phyloP scores from a whole-genome alignment of 2,888 invertebrate species.

The Tinea pellionella region DNA sequence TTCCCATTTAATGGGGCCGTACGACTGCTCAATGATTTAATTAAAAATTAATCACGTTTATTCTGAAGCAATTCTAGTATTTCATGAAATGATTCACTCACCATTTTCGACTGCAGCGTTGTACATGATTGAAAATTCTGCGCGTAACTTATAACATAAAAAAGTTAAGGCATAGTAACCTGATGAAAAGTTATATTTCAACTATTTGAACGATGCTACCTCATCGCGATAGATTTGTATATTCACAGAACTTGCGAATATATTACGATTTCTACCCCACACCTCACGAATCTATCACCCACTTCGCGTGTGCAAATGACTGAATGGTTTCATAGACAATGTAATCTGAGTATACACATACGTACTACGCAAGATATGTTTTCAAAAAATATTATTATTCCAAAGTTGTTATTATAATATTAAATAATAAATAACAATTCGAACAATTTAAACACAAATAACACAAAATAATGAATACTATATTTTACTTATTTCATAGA shows the following conservation, averaged over 20 bases:
- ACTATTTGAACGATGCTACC: slow-evolving; percentile 41
- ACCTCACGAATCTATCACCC: slow-evolving; percentile 28
- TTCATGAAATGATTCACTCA: slow-evolving; percentile 28
- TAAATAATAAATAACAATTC: too few species aligned
- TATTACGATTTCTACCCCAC: slow-evolving; percentile 31
- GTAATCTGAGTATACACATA: background rate
- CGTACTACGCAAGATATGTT: too few species aligned
- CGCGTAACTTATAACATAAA: slow-evolving; percentile 39
- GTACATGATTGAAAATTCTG: slow-evolving; percentile 59
- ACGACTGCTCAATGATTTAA: background rate
- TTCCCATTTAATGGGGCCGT: background rate
- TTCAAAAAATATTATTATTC: too few species aligned
- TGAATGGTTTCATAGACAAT: slow-evolving; percentile 23
- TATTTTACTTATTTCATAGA: slow-evolving; percentile 19
- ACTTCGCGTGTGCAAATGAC: slow-evolving; percentile 21
- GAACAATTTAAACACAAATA: too few species aligned
- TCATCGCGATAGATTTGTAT: slow-evolving; percentile 42
- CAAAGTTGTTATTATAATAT: too few species aligned
- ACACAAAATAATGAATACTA: too few species aligned
- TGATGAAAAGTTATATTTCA: slow-evolving; percentile 21
- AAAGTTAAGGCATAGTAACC: slow-evolving; percentile 57
- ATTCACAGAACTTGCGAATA: slow-evolving; percentile 18
- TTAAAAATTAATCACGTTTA: too few species aligned
- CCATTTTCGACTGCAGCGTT: slow-evolving; percentile 55
- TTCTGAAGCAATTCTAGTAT: background rate